Conservation (phyloP, 1,140 invertebrate genomes). For the Pseudomyrmex gracilis region DNA sequence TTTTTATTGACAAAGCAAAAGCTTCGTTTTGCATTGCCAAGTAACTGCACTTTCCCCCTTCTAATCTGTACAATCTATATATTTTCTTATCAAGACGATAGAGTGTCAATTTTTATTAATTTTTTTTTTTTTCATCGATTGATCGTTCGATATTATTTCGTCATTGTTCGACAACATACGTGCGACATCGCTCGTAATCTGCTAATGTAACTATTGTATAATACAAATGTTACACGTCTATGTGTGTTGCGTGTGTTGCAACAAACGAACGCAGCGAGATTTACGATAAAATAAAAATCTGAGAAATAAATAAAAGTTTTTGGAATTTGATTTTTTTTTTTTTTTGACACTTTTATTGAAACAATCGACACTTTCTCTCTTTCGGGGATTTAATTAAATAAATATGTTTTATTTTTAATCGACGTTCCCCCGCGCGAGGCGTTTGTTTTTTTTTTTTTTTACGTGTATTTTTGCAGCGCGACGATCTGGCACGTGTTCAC, state of each 20-base stretch:
- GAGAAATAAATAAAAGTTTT: too few relatives aligned
- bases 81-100: slow-evolving; percentile 22
- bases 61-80: neutral
- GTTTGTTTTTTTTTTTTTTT: slow-evolving; percentile 15
- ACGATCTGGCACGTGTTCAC: slow-evolving; percentile 3
- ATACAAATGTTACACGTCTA: too few relatives aligned
- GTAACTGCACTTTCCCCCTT: neutral
- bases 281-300: too few relatives aligned
- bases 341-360: too few relatives aligned
- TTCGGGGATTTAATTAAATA: neutral
- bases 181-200: too few relatives aligned
- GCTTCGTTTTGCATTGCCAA: neutral
- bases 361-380: neutral
- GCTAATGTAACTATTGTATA: too few relatives aligned
- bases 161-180: neutral
- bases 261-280: too few relatives aligned
- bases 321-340: too few relatives aligned
- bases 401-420: neutral
- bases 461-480: neutral
- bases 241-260: too few relatives aligned
- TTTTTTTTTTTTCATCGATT: slow-evolving; percentile 7
- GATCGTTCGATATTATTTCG: slow-evolving; percentile 17
- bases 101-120: neutral
- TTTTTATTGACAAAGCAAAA: neutral
- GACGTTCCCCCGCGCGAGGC: neutral